These are phyloP conservation scores for Ephydatia muelleri DNA, from an alignment of 37 sponge, comb jelly and placozoan species.

Conservation along the genomic window DNA sequence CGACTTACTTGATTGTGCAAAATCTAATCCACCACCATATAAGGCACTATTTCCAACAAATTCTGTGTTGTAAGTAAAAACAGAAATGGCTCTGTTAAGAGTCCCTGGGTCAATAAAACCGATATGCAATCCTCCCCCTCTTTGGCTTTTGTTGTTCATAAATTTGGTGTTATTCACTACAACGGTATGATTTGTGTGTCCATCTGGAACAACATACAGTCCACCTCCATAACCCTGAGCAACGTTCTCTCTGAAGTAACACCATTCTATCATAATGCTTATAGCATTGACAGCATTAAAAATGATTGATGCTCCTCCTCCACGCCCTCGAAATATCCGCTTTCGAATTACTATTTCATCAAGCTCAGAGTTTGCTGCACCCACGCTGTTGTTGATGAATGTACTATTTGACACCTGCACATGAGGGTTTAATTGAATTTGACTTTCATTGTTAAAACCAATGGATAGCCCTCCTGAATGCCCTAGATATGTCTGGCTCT, in stretches of 20 bases:
- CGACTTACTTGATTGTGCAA: conserved; percentile 16
- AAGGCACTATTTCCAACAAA: conserved; percentile 15
- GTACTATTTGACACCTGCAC: not conserved
- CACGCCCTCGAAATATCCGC: conserved; percentile 22
- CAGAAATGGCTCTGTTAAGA: not conserved
- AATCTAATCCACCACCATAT: conserved; percentile 34
- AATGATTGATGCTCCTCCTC: conserved; percentile 14
- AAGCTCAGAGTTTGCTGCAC: not conserved
- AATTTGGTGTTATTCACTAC: conserved; percentile 5
- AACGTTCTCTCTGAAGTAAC: conserved; percentile 17
- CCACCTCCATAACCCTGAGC: conserved; percentile 43
- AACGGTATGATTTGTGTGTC: not conserved
- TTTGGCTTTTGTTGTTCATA: not conserved
- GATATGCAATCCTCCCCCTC: conserved; percentile 6
- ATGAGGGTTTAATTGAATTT: not conserved
- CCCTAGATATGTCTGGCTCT: not conserved
- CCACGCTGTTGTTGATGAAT: conserved; percentile 30
- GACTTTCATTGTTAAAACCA: not conserved
- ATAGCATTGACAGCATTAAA: not conserved
- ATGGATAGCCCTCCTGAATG: conserved; percentile 29
- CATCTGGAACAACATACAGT: conserved; percentile 18
- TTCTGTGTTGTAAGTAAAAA: not conserved
- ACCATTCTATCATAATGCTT: not conserved
- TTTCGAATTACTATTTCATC: not conserved
- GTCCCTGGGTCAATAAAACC: not conserved